phyloP scores from a whole-genome alignment of 2,797 vertebrate genomes.

The Lagocephalus sceleratus region DNA sequence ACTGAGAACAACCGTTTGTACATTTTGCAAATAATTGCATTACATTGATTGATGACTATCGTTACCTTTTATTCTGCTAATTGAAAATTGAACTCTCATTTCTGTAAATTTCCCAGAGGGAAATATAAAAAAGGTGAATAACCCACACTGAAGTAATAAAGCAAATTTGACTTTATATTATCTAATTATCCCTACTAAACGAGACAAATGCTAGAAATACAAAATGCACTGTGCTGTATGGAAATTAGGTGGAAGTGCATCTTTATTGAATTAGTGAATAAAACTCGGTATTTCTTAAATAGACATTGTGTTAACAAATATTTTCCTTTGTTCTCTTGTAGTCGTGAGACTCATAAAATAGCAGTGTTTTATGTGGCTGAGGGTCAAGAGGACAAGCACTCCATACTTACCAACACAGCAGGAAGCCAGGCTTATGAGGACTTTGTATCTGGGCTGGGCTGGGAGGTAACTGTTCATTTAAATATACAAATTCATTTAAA shows the following conservation, averaged over 20 bases:
- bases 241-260: not conserved
- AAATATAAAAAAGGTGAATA: not conserved
- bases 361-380: slow-evolving; percentile 98
- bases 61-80: not conserved
- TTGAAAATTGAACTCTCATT: not conserved
- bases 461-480: slow-evolving; percentile 83
- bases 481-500: no score
- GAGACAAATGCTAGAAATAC: no score
- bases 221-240: not conserved
- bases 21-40: no score
- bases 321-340: slow-evolving; percentile 48
- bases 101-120: not conserved
- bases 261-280: not conserved
- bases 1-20: no score
- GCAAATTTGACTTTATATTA: not conserved
- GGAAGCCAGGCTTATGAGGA: slow-evolving; percentile 98
- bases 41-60: not conserved
- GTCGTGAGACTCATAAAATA: slow-evolving; percentile 98
- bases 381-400: slow-evolving; percentile 98
- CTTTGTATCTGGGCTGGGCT: slow-evolving; percentile 96
- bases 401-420: slow-evolving; percentile 93
- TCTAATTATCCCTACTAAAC: no score
- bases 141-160: not conserved
- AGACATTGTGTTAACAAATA: not conserved
- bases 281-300: not conserved